phyloP scores from a whole-genome alignment of 2,888 invertebrate genomes.

The Carterocephalus palaemon region DNA sequence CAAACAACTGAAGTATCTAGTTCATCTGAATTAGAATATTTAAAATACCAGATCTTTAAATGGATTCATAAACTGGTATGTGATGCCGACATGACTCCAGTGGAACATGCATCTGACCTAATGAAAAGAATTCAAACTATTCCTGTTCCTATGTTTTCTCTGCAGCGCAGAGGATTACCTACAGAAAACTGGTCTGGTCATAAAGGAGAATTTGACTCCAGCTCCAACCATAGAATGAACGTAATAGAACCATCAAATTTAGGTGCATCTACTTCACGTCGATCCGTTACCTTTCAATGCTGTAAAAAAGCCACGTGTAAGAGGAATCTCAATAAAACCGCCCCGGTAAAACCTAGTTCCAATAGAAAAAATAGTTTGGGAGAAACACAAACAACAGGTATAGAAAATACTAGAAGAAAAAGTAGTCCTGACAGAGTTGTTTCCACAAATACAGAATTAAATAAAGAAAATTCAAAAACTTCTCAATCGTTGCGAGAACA shows the following conservation, averaged over 20 bases:
- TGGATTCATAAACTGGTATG: constrained; percentile 55
- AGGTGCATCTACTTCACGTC: constrained; percentile 10
- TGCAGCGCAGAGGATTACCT: constrained; percentile 6
- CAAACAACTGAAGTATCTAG: constrained; percentile 34
- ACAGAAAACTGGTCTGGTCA: not conserved
- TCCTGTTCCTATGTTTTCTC: constrained; percentile 39
- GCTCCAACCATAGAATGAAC: not conserved
- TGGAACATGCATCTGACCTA: constrained; percentile 45
- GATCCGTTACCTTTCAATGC: constrained; percentile 1
- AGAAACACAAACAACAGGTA: not conserved
- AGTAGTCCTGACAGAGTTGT: constrained; percentile 9
- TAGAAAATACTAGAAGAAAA: not conserved
- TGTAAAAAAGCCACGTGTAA: constrained; percentile 11
- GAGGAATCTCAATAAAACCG: not conserved
- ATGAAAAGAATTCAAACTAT: constrained; percentile 48
- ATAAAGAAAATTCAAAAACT: constrained; percentile 1
- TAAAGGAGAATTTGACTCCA: not conserved
- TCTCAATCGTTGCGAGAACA: not conserved
- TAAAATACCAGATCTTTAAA: constrained; percentile 63
- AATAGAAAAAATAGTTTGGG: not conserved
- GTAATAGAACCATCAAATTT: constrained; percentile 7
- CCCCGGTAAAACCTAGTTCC: not conserved
- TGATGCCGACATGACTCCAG: constrained; percentile 41
- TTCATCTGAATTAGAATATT: constrained; percentile 50
- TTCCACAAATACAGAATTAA: not conserved